Evolutionary conservation across 2,888 invertebrate species (phyloP), one percentile per base, ranked within the genome.

Genomic region (Nesidiocoris tenuis): DNA sequence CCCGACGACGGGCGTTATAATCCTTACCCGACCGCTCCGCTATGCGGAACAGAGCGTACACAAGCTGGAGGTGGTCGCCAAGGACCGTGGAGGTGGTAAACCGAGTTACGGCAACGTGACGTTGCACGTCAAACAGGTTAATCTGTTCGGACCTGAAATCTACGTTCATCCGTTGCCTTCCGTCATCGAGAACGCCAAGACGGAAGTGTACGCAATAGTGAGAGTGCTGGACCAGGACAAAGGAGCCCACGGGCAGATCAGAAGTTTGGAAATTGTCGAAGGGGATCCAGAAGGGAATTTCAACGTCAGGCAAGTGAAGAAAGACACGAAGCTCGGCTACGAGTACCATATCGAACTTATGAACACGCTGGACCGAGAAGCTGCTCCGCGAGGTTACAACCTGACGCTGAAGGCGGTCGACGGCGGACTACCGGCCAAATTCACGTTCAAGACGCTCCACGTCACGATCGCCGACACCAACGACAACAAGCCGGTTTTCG

Each of bases 201-300:
- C 91, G 0, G 91, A 92, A 82, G 90, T 96, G 76, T 95, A 94
- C 83, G 96, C 96, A 2, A 93, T 96, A 72, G 90, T 96, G 0
- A 89, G 89, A 76, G 93, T 94, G 1, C 87, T 87, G 7, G 96
- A 96, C 83, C 87, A 88, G 70, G 97, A 97, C 83, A 85, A 85
- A 59, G 96, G 95, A 0, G 86, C 89, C 18, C 93, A 94, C 84
- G 96, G 96, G 0, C 88, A 92, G 82, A 91, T 96, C 64, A 90
- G 89, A 70, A 87, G 87, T 61, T 84, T 95, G 63, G 93, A 93
- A 80, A 94, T 96, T 75, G 90, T 93, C 3, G 92, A 92, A 78
- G 96, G 96, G 0, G 95, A 95, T 83, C 91, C 94, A 0, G 91
- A 94, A 80, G 93, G 94, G 0, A 91, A 93, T 83, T 95, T 96